A percentile compares a stretch with the other conserved stretches of the same genome.
These are phyloP conservation scores for Camponotus fellah DNA, from an alignment of 2,888 invertebrate species.

Conservation along the genomic window DNA sequence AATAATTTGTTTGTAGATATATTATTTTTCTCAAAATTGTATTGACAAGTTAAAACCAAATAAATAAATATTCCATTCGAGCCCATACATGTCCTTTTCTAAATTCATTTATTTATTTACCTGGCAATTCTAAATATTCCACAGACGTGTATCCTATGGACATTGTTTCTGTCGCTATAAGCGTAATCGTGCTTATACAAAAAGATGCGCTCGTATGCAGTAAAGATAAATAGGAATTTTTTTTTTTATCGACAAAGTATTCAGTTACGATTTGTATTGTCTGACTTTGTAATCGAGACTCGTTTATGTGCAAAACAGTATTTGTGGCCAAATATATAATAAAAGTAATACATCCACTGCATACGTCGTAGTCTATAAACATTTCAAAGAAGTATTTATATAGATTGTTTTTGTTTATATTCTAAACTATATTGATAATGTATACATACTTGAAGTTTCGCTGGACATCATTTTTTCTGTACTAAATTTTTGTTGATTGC, in stretches of 20 bases:
- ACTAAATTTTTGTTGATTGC: too few species aligned
- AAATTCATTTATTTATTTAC: neutral
- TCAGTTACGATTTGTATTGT: neutral
- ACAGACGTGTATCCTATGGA: neutral
- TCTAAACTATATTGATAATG: neutral
- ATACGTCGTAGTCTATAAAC: neutral
- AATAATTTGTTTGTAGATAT: neutral
- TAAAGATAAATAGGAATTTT: constrained; percentile 12
- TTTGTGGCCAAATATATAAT: neutral
- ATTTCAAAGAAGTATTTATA: neutral
- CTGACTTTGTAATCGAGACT: neutral
- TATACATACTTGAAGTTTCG: neutral
- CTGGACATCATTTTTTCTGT: neutral
- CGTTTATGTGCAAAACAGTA: neutral
- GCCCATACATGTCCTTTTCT: neutral
- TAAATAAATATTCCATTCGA: neutral
- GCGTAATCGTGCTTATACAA: neutral
- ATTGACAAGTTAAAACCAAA: too few species aligned
- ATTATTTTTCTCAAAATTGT: neutral
- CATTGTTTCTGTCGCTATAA: neutral
- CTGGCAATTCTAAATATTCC: constrained; percentile 17
- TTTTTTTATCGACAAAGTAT: constrained; percentile 1
- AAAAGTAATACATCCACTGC: neutral
- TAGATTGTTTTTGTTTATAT: neutral
- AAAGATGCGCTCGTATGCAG: neutral